Conservation (phyloP, 2,888 invertebrate genomes). For the Meteorus colon region DNA sequence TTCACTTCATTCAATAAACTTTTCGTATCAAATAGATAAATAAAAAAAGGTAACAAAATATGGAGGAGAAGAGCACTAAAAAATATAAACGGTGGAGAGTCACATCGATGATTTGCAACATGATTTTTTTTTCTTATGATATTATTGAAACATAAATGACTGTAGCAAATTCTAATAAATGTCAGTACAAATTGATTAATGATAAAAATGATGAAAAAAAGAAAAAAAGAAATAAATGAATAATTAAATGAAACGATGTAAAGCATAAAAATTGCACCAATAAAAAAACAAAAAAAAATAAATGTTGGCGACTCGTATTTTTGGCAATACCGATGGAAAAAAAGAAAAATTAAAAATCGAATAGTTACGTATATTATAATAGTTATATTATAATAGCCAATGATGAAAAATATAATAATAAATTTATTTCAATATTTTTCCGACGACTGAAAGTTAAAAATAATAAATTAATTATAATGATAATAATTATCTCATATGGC, state of each 20-base stretch:
- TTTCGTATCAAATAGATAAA: constrained; percentile 4
- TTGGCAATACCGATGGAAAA: constrained; percentile 67
- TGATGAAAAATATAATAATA: constrained; percentile 48
- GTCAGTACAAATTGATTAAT: constrained; percentile 70
- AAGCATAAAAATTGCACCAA: constrained; percentile 41
- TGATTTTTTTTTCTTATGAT: constrained; percentile 39
- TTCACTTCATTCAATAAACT: background rate
- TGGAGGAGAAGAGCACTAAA: background rate
- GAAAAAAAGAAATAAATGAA: constrained; percentile 52
- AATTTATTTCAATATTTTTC: constrained; percentile 66
- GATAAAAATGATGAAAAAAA: constrained; percentile 35
- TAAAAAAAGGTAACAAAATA: background rate
- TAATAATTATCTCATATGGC: constrained; percentile 59
- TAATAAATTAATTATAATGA: constrained; percentile 53
- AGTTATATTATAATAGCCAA: constrained; percentile 51
- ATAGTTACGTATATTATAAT: constrained; percentile 45
- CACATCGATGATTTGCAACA: constrained; percentile 46
- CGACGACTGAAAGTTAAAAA: constrained; percentile 69
- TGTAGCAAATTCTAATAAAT: constrained; percentile 70
- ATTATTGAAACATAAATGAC: constrained; percentile 51
- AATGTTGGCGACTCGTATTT: constrained; percentile 63
- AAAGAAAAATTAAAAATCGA: constrained; percentile 33
- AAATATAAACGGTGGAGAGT: constrained; percentile 42
- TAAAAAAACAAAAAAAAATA: constrained; percentile 45
- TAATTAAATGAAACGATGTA: constrained; percentile 49